A percentile compares a stretch with the other conserved stretches of the same genome.
These are phyloP conservation scores for Herpailurus yagouaroundi DNA, from an alignment of 2,113 vertebrate genomes.

Conservation along the genomic window DNA sequence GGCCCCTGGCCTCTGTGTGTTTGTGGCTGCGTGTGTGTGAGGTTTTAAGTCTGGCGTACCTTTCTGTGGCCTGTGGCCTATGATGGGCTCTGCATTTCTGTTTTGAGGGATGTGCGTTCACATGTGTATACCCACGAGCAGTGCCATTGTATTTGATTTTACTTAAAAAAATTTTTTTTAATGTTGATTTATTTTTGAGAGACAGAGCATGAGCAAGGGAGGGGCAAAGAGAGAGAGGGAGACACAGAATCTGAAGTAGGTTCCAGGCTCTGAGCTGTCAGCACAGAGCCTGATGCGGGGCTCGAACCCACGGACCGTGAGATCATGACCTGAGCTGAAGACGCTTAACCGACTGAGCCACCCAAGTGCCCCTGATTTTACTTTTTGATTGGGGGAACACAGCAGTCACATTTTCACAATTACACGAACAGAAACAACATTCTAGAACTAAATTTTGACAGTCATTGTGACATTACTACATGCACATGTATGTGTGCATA, in stretches of 20 bases:
- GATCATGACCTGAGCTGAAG: no score
- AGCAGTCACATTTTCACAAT: constrained; percentile 22
- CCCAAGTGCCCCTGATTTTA: not conserved
- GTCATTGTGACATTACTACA: not conserved
- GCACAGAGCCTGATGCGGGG: no score
- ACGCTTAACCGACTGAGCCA: no score
- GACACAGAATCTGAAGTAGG: no score
- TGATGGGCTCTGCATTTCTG: not conserved
- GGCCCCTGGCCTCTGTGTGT: not conserved
- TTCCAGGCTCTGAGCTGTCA: no score
- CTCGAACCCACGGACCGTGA: no score
- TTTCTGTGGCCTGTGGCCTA: not conserved
- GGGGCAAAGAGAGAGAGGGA: no score
- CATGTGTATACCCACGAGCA: not conserved
- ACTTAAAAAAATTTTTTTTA: not conserved
- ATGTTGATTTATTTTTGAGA: no score
- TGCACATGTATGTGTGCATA: not conserved
- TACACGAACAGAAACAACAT: not conserved
- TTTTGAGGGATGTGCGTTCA: not conserved
- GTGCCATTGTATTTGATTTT: not conserved
- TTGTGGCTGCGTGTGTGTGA: not conserved
- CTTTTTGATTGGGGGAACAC: not conserved
- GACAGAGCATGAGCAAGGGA: no score
- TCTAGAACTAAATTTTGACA: not conserved
- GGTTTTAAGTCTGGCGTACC: not conserved